phyloP scores from a whole-genome alignment of 2,797 vertebrate genomes.

The Spinus pinus region DNA sequence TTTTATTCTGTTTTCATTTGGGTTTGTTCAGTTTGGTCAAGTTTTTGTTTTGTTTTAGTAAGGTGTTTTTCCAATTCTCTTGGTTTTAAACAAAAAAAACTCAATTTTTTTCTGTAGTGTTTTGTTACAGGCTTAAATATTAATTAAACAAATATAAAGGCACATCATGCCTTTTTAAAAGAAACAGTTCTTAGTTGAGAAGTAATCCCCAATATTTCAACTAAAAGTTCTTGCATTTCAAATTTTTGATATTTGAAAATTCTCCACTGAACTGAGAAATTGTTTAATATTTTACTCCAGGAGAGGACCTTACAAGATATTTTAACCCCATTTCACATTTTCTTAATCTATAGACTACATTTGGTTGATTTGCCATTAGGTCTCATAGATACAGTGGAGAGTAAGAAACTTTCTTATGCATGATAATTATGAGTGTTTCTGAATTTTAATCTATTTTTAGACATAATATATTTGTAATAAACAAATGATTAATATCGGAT shows the following conservation, averaged over 20 bases:
- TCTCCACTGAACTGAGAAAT: background rate
- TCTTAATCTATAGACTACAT: background rate
- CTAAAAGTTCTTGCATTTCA: background rate
- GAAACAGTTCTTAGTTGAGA: background rate
- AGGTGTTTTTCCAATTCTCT: background rate
- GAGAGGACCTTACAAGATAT: background rate
- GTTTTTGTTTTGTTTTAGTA: background rate
- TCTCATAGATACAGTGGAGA: background rate
- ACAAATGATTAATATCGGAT: background rate
- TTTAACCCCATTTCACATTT: background rate
- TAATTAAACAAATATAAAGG: background rate
- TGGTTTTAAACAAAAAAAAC: background rate
- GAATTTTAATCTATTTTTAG: background rate
- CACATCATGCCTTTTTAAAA: background rate
- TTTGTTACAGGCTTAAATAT: background rate
- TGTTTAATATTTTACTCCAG: background rate
- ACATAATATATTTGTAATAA: background rate
- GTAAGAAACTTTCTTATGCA: background rate
- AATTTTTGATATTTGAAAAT: background rate
- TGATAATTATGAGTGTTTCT: background rate
- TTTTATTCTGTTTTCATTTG: background rate
- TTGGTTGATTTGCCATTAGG: background rate
- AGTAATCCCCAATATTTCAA: background rate
- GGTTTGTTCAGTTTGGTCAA: fast-evolving
- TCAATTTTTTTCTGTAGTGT: background rate